Evolutionary conservation across 2,888 invertebrate genomes (phyloP).

Genomic region (Therioaphis trifolii): DNA sequence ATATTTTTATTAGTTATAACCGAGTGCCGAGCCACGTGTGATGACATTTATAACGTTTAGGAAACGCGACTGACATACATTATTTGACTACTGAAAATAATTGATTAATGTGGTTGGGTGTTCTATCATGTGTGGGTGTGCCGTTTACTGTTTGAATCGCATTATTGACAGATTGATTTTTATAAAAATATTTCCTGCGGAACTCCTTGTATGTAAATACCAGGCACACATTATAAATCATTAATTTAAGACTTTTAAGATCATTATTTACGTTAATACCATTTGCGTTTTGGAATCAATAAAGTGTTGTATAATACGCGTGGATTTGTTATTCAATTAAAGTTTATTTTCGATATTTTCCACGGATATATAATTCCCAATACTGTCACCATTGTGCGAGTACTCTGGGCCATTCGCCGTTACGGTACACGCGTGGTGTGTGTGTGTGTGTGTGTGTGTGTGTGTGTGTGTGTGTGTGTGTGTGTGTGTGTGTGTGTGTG

Average conservation of each 20-base stretch:
- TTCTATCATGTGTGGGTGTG: not conserved
- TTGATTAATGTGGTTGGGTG: conserved; percentile 2
- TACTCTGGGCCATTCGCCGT: conserved; percentile 30
- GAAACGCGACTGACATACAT: not conserved
- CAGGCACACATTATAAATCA: no score
- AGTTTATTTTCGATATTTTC: not conserved
- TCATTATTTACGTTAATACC: no score
- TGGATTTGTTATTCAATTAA: not conserved
- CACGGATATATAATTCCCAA: not conserved
- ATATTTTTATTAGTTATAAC: not conserved
- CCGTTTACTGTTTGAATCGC: not conserved
- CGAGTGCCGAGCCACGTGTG: not conserved
- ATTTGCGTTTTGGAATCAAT: not conserved
- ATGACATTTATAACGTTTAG: not conserved
- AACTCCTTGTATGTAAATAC: not conserved
- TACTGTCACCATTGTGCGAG: not conserved
- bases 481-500: not conserved
- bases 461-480: not conserved
- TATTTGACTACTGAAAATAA: conserved; percentile 1
- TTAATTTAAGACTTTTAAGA: no score
- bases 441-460: not conserved
- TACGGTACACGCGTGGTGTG: not conserved
- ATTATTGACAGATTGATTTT: conserved; percentile 15
- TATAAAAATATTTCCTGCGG: not conserved
- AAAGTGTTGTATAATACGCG: not conserved